Percentiles rank a stretch among this genome's conserved stretches.
These are phyloP conservation scores for Petrolisthes manimaculis DNA, from an alignment of 2,888 invertebrate species.

Conservation along the genomic window DNA sequence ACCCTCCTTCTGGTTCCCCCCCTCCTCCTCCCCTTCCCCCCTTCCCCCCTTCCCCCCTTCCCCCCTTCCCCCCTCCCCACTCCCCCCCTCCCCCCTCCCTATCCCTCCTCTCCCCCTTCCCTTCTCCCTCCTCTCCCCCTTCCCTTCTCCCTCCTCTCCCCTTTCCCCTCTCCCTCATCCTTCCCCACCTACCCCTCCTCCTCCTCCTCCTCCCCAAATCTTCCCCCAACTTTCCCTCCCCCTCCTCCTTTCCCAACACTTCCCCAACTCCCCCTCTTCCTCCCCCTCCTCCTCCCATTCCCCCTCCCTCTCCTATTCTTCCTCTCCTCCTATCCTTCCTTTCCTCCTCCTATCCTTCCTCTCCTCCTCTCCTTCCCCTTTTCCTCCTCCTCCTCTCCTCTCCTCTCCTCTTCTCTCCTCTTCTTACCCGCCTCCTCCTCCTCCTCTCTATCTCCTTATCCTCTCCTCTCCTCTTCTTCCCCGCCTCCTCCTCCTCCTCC, in stretches of 20 bases:
- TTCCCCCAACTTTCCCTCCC: background rate
- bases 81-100: background rate
- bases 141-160: background rate
- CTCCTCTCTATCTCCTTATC: no score
- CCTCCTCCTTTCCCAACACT: background rate
- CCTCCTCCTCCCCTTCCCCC: background rate
- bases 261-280: no score
- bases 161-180: background rate
- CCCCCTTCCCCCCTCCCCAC: conserved; percentile 9
- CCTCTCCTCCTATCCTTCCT: no score
- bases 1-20: background rate
- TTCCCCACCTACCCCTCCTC: background rate
- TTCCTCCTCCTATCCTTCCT: no score
- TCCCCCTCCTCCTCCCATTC: no score
- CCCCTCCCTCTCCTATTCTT: no score
- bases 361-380: no score
- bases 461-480: no score
- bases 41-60: background rate
- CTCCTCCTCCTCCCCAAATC: background rate
- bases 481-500: no score
- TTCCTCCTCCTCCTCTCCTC: no score
- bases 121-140: background rate
- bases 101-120: background rate
- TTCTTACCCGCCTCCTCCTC: no score
- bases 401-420: no score